Percentiles rank a stretch among this genome's conserved stretches.
Evolutionary conservation across 2,113 vertebrate genomes (phyloP).

Genomic region (Hyaena hyaena): DNA sequence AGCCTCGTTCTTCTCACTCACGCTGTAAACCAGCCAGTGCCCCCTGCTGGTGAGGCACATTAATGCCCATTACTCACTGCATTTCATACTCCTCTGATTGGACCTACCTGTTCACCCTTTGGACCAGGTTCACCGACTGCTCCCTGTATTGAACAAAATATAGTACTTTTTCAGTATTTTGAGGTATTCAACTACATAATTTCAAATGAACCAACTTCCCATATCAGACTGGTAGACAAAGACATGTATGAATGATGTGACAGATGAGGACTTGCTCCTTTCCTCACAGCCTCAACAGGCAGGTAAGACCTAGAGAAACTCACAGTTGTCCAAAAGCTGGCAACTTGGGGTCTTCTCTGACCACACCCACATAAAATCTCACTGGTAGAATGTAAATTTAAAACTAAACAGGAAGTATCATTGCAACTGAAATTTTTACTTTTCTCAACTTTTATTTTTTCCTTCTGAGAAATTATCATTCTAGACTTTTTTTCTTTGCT

Average conservation of each 20-base stretch:
- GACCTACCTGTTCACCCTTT: conserved; percentile 94
- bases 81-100: neutral
- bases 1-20: neutral
- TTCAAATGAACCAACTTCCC: neutral
- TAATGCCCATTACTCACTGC: neutral
- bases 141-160: conserved; percentile 86
- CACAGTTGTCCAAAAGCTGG: neutral
- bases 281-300: neutral
- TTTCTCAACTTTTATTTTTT: neutral
- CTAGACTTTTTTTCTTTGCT: neutral
- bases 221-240: neutral
- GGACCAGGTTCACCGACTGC: conserved; percentile 92
- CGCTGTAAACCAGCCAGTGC: neutral
- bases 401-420: neutral
- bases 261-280: neutral
- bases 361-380: neutral
- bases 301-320: neutral
- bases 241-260: neutral
- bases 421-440: neutral
- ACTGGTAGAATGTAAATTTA: neutral
- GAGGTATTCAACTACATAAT: neutral
- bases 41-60: neutral
- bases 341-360: neutral
- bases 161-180: conserved; percentile 35
- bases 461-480: neutral